Evolutionary conservation across 92 coral and sea anemone species (phyloP), one percentile per base, ranked within the genome.

Genomic region (Blastomussa wellsi): DNA sequence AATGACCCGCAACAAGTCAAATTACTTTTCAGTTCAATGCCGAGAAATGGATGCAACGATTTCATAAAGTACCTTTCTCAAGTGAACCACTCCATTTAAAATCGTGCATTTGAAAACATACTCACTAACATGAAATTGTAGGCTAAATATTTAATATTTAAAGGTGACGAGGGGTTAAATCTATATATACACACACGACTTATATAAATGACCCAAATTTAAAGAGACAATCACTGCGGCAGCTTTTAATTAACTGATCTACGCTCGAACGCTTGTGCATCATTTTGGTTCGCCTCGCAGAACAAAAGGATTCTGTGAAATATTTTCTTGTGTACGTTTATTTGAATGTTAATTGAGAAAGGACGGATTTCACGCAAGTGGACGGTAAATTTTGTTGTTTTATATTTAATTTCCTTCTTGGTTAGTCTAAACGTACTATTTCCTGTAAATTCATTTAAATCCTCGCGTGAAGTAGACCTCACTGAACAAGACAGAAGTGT

Each of bases 141-240:
- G 38, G 44, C 36, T 22, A 37, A 60, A 79, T 65, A 62, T 79
- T 60, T 26, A 37, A 64, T 70, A 75, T 20, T 10, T 2, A 75
- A 29, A 75, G 79, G 79, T 48, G 59, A 75, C 79, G 59, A 28
- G 11, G 79, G 62, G 79, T 75, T 44, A 75, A 75, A 75, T 51
- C 60, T 75, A 75, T 48, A 47, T 42, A 75, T 75, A 79, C 64
- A 70, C 75, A 70, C 7, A 68, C 39, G 37, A 37, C 41, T 70
- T 26, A 8, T 35, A n/a, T 32, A 47, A 69, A 59, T 79, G 73
- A 78, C 47, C 49, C 20, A 24, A 57, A 26, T 44, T 70, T 36
- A 6, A 11, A 1, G 8, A 6, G 44, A 5, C 41, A 70, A 70
- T 35, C 48, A 26, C n/a, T 70, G 16, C 47, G 4, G 44, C 44